Conservation (phyloP, 2,888 invertebrate genomes). For the Folsomia candida region DNA sequence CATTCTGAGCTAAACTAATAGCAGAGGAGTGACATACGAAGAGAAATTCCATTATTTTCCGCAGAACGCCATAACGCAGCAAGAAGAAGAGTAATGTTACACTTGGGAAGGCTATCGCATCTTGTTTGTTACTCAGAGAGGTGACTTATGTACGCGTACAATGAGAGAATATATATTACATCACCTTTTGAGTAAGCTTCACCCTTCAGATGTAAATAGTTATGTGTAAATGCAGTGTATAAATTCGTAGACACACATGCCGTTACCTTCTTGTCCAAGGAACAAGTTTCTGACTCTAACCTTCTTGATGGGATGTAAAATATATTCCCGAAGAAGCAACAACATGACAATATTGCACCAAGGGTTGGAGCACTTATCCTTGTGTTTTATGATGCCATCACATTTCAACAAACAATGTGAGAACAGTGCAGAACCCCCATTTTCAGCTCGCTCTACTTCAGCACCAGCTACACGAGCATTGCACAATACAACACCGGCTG, state of each 20-base stretch:
- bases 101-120: background rate
- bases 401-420: conserved; percentile 2
- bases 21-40: too few relatives aligned
- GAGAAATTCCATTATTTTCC: background rate
- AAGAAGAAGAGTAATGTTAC: background rate
- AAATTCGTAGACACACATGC: too few relatives aligned
- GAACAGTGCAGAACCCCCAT: background rate
- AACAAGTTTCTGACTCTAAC: background rate
- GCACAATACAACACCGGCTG: background rate
- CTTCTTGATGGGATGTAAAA: background rate
- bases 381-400: conserved; percentile 4
- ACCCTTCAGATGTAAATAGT: too few relatives aligned
- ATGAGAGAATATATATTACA: background rate
- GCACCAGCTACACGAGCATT: background rate
- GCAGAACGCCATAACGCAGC: background rate
- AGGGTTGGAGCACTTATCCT: background rate
- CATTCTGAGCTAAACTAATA: too few relatives aligned
- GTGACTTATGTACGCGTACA: background rate
- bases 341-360: too few relatives aligned
- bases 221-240: too few relatives aligned
- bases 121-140: background rate
- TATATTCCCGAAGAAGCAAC: background rate
- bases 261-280: too few relatives aligned
- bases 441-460: background rate
- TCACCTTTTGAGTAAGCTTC: background rate